Base-by-base conservation (phyloP, 2,888 invertebrate species). In the Hoplodrina ambigua region DNA sequence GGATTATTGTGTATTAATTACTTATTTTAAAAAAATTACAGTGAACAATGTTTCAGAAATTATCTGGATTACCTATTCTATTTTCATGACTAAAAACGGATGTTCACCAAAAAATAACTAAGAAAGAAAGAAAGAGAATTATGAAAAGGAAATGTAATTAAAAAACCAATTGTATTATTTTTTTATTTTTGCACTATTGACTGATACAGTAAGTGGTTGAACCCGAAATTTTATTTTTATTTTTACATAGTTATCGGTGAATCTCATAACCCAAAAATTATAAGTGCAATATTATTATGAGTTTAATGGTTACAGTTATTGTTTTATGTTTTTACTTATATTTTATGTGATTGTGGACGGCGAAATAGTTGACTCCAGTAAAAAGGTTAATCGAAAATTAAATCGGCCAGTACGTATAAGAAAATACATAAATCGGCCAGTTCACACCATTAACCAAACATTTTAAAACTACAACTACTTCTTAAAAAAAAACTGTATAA, bases 201-300 rank as follows among this genome's bases (percentile, higher is more conserved):
- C 69, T 75, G 62, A 75, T 69, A 55, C n/a, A 53, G 15, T 74
- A 75, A 68, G 76, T 75, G 71, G 69, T 80, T 63, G 58, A 71
- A 58, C 58, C 41, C 60, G 61, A 75, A 66, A 72, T 11, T 52
- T 66, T 69, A 72, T 11, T 49, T 66, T 70, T 41, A 41, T 41
- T 68, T n/a, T 67, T 41, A 56, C 25, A 63, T 59, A 59, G 10
- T 73, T 69, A 61, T 69, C 52, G 55, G 66, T 72, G 83, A 84
- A 87, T 86, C 82, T 83, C 80, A 76, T 71, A 84, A 83, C 76
- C 84, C 81, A 86, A 87, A 87, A 83, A 79, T 11, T 60, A 56
- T 58, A 71, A 69, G 77, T 81, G 82, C 82, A 79, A 80, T 84
- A 81, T 81, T 17, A 57, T 79, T 78, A 78, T 66, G 41, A 41